Evolutionary conservation across 2,888 invertebrate species (phyloP).

Genomic region (Euclidia mi): DNA sequence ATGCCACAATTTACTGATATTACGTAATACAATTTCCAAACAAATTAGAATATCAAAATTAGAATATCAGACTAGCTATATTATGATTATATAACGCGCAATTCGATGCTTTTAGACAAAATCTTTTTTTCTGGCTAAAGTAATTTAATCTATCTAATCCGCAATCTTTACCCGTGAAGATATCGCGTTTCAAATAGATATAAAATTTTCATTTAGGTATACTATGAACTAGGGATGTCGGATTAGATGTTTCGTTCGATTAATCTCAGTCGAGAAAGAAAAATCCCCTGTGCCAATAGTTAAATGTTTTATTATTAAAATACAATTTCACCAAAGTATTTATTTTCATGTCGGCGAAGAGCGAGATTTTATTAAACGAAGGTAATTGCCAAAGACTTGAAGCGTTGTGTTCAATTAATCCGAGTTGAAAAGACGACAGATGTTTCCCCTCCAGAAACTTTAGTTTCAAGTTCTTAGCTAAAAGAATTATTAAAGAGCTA

Average conservation of each 20-base stretch:
- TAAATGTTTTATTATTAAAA: slow-evolving; percentile 16
- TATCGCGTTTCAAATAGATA: no score
- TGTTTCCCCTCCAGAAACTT: slow-evolving; percentile 60
- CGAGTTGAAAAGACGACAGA: slow-evolving; percentile 65
- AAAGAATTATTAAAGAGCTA: slow-evolving; percentile 46
- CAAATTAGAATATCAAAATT: not conserved
- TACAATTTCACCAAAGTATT: slow-evolving; percentile 23
- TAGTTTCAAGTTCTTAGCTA: slow-evolving; percentile 55
- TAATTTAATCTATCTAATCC: no score
- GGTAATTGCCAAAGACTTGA: slow-evolving; percentile 51
- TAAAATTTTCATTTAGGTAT: no score
- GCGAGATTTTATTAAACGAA: slow-evolving; percentile 47
- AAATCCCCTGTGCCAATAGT: not conserved
- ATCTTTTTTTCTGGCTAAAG: no score
- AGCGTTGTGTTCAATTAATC: slow-evolving; percentile 59
- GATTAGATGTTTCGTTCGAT: no score
- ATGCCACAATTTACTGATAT: slow-evolving; percentile 31
- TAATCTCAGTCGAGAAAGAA: no score
- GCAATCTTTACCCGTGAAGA: no score
- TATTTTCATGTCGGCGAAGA: slow-evolving; percentile 34
- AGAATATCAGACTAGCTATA: no score
- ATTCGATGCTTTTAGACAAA: no score
- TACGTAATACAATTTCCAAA: not conserved
- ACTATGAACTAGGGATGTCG: no score
- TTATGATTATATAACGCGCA: no score